These are phyloP conservation scores for Macrochelys suwanniensis DNA, from an alignment of 2,797 vertebrate genomes.

Conservation along the genomic window DNA sequence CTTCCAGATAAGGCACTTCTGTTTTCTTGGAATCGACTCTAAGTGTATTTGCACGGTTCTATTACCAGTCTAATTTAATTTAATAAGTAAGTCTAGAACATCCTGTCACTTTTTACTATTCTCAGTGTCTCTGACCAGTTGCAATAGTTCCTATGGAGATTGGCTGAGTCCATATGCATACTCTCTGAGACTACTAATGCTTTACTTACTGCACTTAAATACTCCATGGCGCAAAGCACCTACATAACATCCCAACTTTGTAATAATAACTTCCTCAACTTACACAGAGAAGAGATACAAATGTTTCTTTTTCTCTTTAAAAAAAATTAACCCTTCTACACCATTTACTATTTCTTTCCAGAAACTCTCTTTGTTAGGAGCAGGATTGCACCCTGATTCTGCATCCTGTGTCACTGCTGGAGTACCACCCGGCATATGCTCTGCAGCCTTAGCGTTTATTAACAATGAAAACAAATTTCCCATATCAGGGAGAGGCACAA, in stretches of 20 bases:
- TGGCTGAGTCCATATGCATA: background rate
- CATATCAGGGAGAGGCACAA: conserved; percentile 29
- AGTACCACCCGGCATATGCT: background rate
- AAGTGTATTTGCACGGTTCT: conserved; percentile 5
- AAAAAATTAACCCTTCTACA: conserved; percentile 22
- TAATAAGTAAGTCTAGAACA: conserved; percentile 52
- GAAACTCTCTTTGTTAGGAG: background rate
- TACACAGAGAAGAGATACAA: background rate
- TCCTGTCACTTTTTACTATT: conserved; percentile 17
- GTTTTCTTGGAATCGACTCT: background rate
- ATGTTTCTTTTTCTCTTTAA: background rate
- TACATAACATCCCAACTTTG: background rate
- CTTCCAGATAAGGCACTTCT: background rate
- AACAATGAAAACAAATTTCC: conserved; percentile 57
- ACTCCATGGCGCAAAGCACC: background rate
- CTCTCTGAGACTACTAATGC: background rate
- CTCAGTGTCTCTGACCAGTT: conserved; percentile 43
- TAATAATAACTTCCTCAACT: background rate
- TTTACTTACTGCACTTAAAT: conserved; percentile 40
- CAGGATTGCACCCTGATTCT: background rate
- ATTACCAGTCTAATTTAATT: conserved; percentile 62
- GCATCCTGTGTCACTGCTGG: background rate
- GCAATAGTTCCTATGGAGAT: conserved; percentile 48
- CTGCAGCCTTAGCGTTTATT: conserved; percentile 22
- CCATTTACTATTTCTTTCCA: background rate